Evolutionary conservation across 2,888 invertebrate species (phyloP).

Genomic region (Syrista parreyssii): DNA sequence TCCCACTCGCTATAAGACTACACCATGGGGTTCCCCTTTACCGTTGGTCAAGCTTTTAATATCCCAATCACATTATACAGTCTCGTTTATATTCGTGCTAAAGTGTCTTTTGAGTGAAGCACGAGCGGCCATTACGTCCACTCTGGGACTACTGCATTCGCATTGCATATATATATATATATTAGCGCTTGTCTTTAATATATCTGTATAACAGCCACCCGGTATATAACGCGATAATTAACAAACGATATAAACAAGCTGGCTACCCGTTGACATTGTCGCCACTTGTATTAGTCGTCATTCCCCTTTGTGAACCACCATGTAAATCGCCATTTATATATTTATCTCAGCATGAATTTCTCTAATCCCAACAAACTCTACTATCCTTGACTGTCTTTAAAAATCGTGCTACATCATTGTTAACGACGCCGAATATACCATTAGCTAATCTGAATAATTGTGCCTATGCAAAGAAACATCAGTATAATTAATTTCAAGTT

Average conservation of each 20-base stretch:
- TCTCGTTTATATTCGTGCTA: not conserved
- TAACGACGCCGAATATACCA: not conserved
- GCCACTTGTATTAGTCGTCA: not conserved
- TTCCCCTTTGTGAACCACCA: not conserved
- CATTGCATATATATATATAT: not conserved
- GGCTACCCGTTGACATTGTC: not conserved
- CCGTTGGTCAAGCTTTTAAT: not conserved
- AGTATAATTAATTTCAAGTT: not conserved
- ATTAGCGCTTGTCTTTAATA: not conserved
- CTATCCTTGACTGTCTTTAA: not conserved
- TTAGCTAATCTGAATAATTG: not conserved
- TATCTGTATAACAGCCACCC: not conserved
- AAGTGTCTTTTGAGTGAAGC: not conserved
- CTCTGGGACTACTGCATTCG: not conserved
- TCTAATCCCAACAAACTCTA: not conserved
- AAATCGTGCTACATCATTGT: not conserved
- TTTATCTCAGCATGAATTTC: not conserved
- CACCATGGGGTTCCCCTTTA: not conserved
- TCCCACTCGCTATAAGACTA: not conserved
- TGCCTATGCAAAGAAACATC: not conserved
- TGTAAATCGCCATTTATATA: not conserved
- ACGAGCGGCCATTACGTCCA: not conserved
- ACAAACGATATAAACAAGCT: not conserved
- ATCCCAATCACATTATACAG: not conserved
- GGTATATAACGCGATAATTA: conserved; percentile 10